Evolutionary conservation across 2,113 vertebrate species (phyloP), one percentile per base, ranked within the genome.

Genomic region (Sardina pilchardus): DNA sequence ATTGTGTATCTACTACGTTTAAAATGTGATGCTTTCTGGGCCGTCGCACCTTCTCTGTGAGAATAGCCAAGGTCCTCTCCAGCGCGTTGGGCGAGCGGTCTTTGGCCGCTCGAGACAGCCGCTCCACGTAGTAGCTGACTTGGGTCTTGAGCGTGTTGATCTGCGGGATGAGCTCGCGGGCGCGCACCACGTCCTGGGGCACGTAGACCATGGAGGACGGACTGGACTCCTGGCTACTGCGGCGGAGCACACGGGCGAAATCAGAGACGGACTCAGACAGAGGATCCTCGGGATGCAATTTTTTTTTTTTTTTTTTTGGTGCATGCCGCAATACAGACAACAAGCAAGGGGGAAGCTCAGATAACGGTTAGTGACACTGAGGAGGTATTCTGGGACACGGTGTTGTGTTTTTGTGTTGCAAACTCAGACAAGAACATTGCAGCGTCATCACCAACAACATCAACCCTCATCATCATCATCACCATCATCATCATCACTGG

Each of bases 61-160:
- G 93, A 91, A 99, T 99, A 90, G 97, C 95, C 4, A 99, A 96
- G 0, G 98, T 99, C 90, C 98, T 96, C 92, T 99, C 98, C 87
- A 99, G 94, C 50, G 97, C 96, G 83, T 98, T 99, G 89, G 97
- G 94, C 0, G 98, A 99, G 88, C 96, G 96, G 10, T 99, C 98
- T 93, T 99, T 99, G 86, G 98, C 98, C 17, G 98, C 95, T 90
- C 98, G 95, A 0, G 97, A 98, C 86, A 99, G 96, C 21, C 98
- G 96, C 85, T 99, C 98, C 1, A 97, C 95, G 81, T 99, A 99
- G 94, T 99, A 99, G 93, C 97, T 98, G 92, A 99, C 97, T 93
- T 99, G 98, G 0, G 98, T 99, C 94, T 99, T 99, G 90, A 99
- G 94, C 1, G 98, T 99, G 92, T 98, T 99, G 89, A 99, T 98